phyloP scores from a whole-genome alignment of 2,888 invertebrate genomes.

The Allolobophora icterica region DNA sequence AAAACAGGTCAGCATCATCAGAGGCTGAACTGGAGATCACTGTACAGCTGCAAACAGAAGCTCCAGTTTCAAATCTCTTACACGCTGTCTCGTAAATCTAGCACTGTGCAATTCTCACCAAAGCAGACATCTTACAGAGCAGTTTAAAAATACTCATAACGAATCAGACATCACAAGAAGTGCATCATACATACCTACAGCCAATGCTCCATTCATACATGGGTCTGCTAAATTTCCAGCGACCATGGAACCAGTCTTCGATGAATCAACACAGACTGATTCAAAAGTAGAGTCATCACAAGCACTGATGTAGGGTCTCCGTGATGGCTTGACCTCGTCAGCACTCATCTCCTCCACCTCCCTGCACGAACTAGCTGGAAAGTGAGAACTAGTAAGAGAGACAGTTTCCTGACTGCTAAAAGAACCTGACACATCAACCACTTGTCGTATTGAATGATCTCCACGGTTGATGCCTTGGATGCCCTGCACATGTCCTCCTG shows the following conservation, averaged over 20 bases:
- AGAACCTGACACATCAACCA: not conserved
- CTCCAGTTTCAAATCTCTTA: too few species aligned
- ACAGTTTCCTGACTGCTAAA: not conserved
- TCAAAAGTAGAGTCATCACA: slow-evolving; percentile 11
- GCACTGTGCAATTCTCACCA: too few species aligned
- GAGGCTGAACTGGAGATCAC: too few species aligned
- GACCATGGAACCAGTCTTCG: not conserved
- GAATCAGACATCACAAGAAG: not conserved
- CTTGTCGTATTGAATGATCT: slow-evolving; percentile 1
- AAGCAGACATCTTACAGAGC: too few species aligned
- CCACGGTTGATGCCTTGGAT: not conserved
- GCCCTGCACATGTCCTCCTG: not conserved
- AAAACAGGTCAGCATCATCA: too few species aligned
- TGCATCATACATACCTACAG: not conserved
- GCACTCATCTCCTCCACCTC: not conserved
- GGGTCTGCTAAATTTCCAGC: not conserved
- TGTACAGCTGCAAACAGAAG: too few species aligned
- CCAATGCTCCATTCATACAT: not conserved
- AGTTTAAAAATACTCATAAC: not conserved
- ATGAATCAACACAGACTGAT: not conserved
- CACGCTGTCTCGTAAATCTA: too few species aligned
- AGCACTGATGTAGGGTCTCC: not conserved
- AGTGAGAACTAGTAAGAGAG: not conserved
- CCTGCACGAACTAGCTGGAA: not conserved
- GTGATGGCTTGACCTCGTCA: not conserved